Evolutionary conservation across 2,113 vertebrate genomes (phyloP).

Genomic region (Plecturocebus donacophilus): DNA sequence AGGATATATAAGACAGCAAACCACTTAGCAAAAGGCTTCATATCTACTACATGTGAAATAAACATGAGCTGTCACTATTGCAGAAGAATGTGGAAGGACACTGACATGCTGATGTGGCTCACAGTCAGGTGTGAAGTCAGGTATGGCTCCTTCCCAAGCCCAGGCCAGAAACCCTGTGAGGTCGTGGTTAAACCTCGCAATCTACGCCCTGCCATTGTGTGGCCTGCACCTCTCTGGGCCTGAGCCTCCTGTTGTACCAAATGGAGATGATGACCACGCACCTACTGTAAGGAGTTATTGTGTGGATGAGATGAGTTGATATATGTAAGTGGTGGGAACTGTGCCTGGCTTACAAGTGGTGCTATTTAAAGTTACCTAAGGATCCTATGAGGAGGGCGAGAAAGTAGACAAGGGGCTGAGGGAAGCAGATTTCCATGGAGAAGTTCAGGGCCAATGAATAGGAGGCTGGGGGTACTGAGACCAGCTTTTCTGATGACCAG

Average conservation of each 20-base stretch:
- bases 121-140: not conserved
- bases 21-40: not conserved
- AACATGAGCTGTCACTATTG: not conserved
- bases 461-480: not conserved
- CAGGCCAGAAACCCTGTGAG: not conserved
- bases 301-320: not conserved
- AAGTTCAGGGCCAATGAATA: not conserved
- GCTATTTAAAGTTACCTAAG: not conserved
- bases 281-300: not conserved
- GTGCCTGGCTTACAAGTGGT: not conserved
- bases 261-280: not conserved
- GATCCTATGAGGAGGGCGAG: not conserved
- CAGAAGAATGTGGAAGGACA: not conserved
- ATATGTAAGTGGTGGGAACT: not conserved
- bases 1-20: not conserved
- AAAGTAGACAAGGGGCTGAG: not conserved
- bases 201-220: not conserved
- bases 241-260: not conserved
- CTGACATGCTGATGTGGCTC: not conserved
- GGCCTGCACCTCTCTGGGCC: not conserved
- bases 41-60: not conserved
- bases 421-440: not conserved
- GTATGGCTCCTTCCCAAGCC: not conserved
- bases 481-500: not conserved
- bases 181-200: rapidly evolving